Base-by-base conservation (phyloP, 2,888 invertebrate genomes). In the Xylophagus ater region DNA sequence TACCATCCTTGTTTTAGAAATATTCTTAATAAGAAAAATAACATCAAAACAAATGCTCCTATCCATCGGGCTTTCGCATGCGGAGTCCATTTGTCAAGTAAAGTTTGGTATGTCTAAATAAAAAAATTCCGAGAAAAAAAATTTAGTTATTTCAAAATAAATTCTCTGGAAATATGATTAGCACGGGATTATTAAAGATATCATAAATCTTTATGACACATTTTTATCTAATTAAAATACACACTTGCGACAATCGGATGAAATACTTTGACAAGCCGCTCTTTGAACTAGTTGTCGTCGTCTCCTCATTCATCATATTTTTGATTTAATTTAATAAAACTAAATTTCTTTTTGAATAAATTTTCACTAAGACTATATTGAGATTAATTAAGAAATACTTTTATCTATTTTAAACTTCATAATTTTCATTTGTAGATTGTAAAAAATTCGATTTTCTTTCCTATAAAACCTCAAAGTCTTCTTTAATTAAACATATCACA, bases 1-100 rank as follows among this genome's bases (percentile, higher is more conserved):
- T 98, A 98, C 94, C 97, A 99, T 51, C 98, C 98, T 88, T 99
- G 88, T 60, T 81, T 76, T 51, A 83, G 66, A 60, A 88, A 71
- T 66, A 92, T 79, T 66, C 89, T 76, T 54, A 85, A 67, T 58
- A 86, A 68, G 68, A 90, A 92, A 60, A 77, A 58, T 44, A 77
- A 53, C 59, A 88, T 63, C 50, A 90, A 67, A 46, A 76, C 61
- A 52, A 74, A 65, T 46, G 84, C 81, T 53, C 78, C 78, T 42
- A 72, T 65, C 92, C 92, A 92, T 69, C 92, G 75, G 51, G 78
- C 74, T 58, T 74, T 72, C 47, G 76, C 70, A 59, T 86, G 81
- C 42, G 90, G 89, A 51, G 89, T 89, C 75, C 85, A 86, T 59
- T 75, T 74, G 68, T 90, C 90, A 67, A 90, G 69, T 51, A 80